Base-by-base conservation (phyloP, 2,888 invertebrate genomes). In the Phortica okadai region DNA sequence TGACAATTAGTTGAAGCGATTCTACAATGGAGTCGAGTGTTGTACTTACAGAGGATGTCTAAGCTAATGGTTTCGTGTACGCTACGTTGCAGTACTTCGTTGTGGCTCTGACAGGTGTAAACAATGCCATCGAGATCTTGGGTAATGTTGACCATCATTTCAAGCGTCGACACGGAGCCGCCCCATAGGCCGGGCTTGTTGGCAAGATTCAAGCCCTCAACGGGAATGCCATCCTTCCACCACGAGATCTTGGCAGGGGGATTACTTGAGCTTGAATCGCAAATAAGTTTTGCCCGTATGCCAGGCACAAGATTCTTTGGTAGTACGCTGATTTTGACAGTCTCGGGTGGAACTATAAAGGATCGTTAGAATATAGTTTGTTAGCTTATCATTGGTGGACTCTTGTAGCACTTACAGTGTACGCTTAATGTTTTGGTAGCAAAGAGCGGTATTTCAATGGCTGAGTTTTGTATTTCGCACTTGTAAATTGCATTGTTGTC, bases 161-260 rank as follows among this genome's bases (percentile, higher is more conserved):
- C 90, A 44, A 91, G 80, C 0, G 90, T 90, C 4, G 90, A 90
- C 1, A 90, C 90, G 0, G 90, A 86, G 4, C 90, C 90, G 33
- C 91, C 90, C 90, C 90, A 90, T 5, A 90, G 84, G 0, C 90
- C 90, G 0, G 90, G 89, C 8, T 89, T 83, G 21, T 89, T 90
- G n/a, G 91, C 88, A 72, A 89, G 78, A 77, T 90, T 90, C 0
- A 90, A 82, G 16, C 91, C 90, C 74, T 90, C 90, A 1, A 90
- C 90, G 0, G 90, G 91, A 54, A 90, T 90, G 41, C 90, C 90
- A 74, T 90, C 90, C 76, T 90, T 91, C 90, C 90, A 90, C 90
- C 90, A 90, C 8, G 91, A 90, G 0, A 90, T 88, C 70, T 89
- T 85, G 4, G 90, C 90, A 0, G 90, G 90, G 0, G 90, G 90